Conservation (phyloP, 2,113 vertebrate species). For the Calidris pugnax region DNA sequence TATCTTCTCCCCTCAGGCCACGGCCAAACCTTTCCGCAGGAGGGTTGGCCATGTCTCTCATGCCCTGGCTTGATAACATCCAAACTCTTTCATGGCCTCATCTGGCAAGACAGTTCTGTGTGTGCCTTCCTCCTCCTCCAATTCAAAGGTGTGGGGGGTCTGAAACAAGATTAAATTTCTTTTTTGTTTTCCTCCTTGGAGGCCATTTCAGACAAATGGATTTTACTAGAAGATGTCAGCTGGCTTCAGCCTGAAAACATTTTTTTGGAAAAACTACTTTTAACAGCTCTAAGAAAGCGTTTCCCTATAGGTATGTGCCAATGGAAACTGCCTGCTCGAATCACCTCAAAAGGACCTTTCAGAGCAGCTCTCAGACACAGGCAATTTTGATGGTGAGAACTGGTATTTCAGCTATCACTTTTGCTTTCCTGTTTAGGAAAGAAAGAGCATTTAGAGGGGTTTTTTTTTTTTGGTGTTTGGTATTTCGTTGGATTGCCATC, state of each 20-base stretch:
- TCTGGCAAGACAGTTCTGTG: neutral
- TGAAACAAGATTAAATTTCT: neutral
- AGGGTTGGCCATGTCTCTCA: neutral
- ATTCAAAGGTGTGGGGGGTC: accelerated
- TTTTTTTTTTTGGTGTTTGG: neutral
- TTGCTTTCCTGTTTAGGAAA: neutral
- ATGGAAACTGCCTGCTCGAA: neutral
- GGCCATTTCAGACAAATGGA: neutral
- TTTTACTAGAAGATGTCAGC: neutral
- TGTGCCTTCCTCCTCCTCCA: neutral
- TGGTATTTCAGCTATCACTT: neutral
- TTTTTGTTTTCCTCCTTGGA: neutral
- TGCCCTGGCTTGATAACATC: neutral
- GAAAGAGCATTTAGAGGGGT: neutral
- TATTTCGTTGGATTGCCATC: neutral
- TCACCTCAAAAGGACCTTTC: neutral
- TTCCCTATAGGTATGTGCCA: neutral
- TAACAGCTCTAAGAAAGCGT: neutral
- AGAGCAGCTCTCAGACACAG: neutral
- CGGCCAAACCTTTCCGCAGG: neutral
- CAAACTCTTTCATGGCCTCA: neutral
- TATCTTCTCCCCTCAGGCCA: accelerated
- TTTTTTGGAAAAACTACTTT: neutral
- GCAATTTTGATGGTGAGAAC: neutral
- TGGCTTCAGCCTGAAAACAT: neutral